A percentile compares a stretch with the other conserved stretches of the same genome.
phyloP scores from a whole-genome alignment of 2,113 vertebrate genomes.

The Shinisaurus crocodilurus region DNA sequence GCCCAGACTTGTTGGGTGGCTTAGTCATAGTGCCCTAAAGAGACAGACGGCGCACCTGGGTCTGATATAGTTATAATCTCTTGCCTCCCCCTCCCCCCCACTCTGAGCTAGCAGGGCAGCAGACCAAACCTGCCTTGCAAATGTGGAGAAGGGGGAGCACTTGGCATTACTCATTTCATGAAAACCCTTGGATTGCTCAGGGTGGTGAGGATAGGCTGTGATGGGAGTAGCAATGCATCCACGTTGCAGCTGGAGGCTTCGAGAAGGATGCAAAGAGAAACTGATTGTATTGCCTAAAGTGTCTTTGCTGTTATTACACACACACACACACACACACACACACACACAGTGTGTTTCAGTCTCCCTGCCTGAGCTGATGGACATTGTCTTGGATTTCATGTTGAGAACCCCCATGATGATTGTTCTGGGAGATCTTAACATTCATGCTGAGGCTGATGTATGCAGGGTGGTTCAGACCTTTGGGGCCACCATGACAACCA shows the following conservation, averaged over 20 bases:
- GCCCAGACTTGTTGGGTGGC: not conserved
- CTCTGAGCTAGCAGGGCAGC: not conserved
- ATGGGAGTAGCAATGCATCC: not conserved
- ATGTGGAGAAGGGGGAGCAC: not conserved
- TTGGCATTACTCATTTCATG: not conserved
- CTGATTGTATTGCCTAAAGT: not conserved
- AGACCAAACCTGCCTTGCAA: not conserved
- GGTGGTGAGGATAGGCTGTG: not conserved
- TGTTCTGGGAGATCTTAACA: not conserved
- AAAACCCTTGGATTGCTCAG: not conserved
- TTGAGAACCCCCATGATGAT: not conserved
- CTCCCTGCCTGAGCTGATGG: not conserved
- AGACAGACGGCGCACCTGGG: constrained; percentile 7
- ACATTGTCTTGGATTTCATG: not conserved
- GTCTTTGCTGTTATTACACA: not conserved
- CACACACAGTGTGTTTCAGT: not conserved
- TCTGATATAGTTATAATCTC: not conserved
- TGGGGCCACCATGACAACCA: no score
- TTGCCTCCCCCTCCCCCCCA: not conserved
- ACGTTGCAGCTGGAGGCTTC: not conserved
- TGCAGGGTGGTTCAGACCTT: no score
- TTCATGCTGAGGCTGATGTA: no score
- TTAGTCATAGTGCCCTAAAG: constrained; percentile 20
- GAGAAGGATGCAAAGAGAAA: not conserved
- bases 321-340: not conserved